These are phyloP conservation scores for Platichthys stellatus DNA, from an alignment of 2,113 vertebrate genomes.

Conservation along the genomic window DNA sequence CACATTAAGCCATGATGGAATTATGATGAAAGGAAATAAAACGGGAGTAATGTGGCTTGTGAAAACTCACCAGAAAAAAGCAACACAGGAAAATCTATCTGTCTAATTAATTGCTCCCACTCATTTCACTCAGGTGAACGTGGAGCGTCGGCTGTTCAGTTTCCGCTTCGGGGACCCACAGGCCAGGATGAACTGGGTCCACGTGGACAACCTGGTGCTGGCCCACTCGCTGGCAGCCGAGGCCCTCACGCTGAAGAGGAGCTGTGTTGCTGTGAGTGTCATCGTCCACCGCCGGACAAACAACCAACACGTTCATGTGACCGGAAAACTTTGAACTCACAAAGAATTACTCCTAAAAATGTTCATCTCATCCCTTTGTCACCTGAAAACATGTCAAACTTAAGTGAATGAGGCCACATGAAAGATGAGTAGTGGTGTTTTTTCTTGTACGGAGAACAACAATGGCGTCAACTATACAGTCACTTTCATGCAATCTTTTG, in stretches of 20 bases:
- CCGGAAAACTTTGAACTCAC: neutral
- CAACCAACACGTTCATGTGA: neutral
- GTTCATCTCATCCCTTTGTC: neutral
- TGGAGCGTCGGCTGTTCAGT: conserved; percentile 86
- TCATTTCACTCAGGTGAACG: conserved; percentile 80
- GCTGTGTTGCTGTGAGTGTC: conserved; percentile 87
- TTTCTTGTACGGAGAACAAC: neutral
- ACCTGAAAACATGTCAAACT: neutral
- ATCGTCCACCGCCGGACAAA: neutral
- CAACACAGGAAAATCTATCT: too few species aligned
- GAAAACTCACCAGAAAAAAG: too few species aligned
- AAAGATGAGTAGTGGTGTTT: too few species aligned
- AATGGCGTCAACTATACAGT: neutral
- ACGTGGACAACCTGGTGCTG: conserved; percentile 89
- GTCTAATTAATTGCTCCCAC: too few species aligned
- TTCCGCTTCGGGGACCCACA: conserved; percentile 88
- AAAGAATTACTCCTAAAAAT: neutral
- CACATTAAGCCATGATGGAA: too few species aligned
- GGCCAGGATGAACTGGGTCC: conserved; percentile 93
- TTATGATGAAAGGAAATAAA: too few species aligned
- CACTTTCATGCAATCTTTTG: neutral
- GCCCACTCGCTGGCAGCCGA: conserved; percentile 89
- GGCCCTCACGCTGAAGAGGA: conserved; percentile 83
- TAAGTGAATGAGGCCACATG: neutral
- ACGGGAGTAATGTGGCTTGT: too few species aligned